These are phyloP conservation scores for Apteryx mantelli DNA, from an alignment of 2,113 vertebrate species.

Conservation along the genomic window DNA sequence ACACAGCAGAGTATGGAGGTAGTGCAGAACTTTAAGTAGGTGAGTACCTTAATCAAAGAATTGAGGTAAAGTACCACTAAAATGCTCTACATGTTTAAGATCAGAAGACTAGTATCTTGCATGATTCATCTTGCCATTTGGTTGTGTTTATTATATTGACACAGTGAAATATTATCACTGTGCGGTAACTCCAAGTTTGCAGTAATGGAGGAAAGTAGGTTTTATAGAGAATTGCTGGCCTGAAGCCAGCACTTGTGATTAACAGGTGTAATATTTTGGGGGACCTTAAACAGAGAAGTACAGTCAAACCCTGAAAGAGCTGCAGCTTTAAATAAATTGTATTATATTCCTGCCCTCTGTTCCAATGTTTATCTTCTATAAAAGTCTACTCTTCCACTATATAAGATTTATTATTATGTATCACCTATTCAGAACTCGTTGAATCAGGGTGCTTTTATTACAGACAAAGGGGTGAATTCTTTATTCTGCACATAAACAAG, in stretches of 20 bases:
- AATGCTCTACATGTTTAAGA: not conserved
- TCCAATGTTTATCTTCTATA: slow-evolving; percentile 51
- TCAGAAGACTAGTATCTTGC: not conserved
- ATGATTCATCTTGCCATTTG: not conserved
- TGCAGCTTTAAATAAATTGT: slow-evolving; percentile 22
- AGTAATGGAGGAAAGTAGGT: not conserved
- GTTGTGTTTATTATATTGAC: not conserved
- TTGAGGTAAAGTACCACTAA: not conserved
- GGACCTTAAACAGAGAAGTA: not conserved
- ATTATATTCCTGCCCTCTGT: slow-evolving; percentile 15
- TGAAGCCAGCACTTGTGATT: not conserved
- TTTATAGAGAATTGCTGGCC: not conserved
- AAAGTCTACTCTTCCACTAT: slow-evolving; percentile 1
- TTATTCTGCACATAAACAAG: slow-evolving; percentile 32
- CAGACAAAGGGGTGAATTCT: slow-evolving; percentile 44
- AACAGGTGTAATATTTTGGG: not conserved
- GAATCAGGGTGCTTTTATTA: slow-evolving; percentile 50
- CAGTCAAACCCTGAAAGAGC: not conserved
- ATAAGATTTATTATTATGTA: slow-evolving; percentile 51
- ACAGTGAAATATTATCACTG: not conserved
- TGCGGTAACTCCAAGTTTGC: not conserved
- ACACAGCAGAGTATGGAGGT: not conserved
- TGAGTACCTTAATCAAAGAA: not conserved
- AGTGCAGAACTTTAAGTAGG: not conserved
- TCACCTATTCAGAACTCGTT: slow-evolving; percentile 1